phyloP scores from a whole-genome alignment of 92 coral and sea anemone genomes.

The Virgularia gustaviana region DNA sequence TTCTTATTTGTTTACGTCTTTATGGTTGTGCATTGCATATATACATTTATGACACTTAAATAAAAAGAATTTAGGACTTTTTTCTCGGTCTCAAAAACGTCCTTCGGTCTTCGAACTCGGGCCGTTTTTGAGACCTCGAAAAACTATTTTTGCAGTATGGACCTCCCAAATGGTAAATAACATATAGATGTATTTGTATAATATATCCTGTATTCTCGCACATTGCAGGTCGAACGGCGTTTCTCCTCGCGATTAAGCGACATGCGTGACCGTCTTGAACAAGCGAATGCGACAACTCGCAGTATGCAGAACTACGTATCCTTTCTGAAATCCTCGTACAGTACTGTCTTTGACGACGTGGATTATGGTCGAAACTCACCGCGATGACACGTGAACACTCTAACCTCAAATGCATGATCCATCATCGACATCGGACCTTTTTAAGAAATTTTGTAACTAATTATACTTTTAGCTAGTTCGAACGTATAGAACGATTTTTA shows the following conservation, averaged over 20 bases:
- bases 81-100: too few relatives aligned
- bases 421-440: background rate
- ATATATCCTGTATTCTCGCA: too few relatives aligned
- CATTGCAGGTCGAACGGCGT: conserved; percentile 79
- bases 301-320: conserved; percentile 99
- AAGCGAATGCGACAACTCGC: conserved; percentile 97
- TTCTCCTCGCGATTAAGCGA: conserved; percentile 88
- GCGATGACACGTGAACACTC: conserved; percentile 57
- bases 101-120: too few relatives aligned
- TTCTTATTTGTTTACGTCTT: conserved; percentile 1
- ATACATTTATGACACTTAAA: too few relatives aligned
- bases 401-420: background rate
- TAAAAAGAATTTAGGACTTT: too few relatives aligned
- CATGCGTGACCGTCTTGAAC: conserved; percentile 97
- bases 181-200: too few relatives aligned
- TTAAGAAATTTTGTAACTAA: background rate
- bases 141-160: too few relatives aligned
- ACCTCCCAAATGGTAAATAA: too few relatives aligned
- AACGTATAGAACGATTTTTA: background rate
- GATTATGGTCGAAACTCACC: conserved; percentile 59
- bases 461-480: background rate
- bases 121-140: too few relatives aligned
- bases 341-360: conserved; percentile 90
- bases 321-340: conserved; percentile 90
- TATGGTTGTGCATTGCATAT: too few relatives aligned